phyloP scores from a whole-genome alignment of 2,113 vertebrate genomes.

The Tachysurus vachellii region DNA sequence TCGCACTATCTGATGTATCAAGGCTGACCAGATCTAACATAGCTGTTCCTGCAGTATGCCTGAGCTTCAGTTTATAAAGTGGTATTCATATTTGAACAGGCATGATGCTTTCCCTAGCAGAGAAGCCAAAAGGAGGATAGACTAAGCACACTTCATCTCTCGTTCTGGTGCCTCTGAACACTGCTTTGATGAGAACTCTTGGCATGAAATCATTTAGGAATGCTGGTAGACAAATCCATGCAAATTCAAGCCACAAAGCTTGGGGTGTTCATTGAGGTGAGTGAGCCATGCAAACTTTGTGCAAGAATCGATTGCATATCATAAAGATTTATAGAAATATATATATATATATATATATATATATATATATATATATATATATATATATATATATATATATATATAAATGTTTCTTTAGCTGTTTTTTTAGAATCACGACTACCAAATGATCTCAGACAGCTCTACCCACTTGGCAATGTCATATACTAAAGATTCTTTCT shows the following conservation, averaged over 20 bases:
- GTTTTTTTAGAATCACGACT: neutral
- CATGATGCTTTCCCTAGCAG: neutral
- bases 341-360: no score
- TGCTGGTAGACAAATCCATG: neutral
- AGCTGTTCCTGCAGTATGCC: neutral
- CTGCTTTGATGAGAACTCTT: neutral
- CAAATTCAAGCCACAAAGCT: neutral
- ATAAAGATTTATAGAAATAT: neutral
- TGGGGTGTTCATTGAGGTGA: neutral
- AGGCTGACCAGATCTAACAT: neutral
- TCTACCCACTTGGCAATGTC: neutral
- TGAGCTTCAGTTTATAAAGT: neutral
- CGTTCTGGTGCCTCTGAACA: neutral
- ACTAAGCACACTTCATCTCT: conserved; percentile 9
- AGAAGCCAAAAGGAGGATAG: neutral
- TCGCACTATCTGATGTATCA: neutral
- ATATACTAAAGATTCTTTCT: neutral
- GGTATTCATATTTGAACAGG: neutral
- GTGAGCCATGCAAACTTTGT: neutral
- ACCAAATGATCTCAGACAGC: neutral
- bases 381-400: no score
- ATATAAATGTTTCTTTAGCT: conserved; percentile 2
- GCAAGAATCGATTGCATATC: neutral
- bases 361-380: no score
- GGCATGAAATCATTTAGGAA: neutral